These are phyloP conservation scores for Bruchidius siliquastri DNA, from an alignment of 2,888 invertebrate species.

Conservation along the genomic window DNA sequence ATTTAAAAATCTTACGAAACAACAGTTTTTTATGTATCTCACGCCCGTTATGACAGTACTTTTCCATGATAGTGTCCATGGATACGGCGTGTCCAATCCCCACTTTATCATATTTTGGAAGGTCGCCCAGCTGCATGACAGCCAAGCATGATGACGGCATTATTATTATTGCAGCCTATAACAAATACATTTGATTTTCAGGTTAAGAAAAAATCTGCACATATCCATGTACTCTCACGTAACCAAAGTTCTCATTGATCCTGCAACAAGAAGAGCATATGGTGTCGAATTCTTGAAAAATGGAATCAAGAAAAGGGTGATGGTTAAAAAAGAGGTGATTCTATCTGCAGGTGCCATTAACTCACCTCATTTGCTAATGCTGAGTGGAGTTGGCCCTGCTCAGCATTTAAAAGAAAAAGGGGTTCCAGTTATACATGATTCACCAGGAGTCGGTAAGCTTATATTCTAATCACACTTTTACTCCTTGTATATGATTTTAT, in stretches of 20 bases:
- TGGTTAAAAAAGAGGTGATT: conserved; percentile 76
- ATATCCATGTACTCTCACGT: conserved; percentile 75
- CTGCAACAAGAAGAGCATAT: conserved; percentile 64
- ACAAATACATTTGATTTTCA: not conserved
- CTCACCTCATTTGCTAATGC: conserved; percentile 86
- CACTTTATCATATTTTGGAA: too few species aligned
- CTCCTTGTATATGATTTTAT: too few species aligned
- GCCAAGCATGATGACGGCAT: too few species aligned
- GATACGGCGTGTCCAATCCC: too few species aligned
- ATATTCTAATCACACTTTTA: not conserved
- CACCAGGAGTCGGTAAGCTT: conserved; percentile 62
- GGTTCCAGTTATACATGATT: conserved; percentile 61
- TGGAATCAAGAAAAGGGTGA: conserved; percentile 61
- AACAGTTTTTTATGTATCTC: too few species aligned
- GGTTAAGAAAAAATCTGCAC: conserved; percentile 76
- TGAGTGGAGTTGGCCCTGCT: conserved; percentile 78
- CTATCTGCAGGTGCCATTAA: conserved; percentile 86
- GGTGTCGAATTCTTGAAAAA: conserved; percentile 73
- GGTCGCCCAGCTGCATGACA: too few species aligned
- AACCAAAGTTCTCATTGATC: conserved; percentile 65
- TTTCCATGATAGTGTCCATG: too few species aligned
- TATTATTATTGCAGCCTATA: too few species aligned
- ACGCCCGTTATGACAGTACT: too few species aligned
- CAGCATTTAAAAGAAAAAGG: conserved; percentile 69
- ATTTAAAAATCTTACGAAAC: too few species aligned